phyloP scores from a whole-genome alignment of 2,888 invertebrate genomes.

The Apoda limacodes region DNA sequence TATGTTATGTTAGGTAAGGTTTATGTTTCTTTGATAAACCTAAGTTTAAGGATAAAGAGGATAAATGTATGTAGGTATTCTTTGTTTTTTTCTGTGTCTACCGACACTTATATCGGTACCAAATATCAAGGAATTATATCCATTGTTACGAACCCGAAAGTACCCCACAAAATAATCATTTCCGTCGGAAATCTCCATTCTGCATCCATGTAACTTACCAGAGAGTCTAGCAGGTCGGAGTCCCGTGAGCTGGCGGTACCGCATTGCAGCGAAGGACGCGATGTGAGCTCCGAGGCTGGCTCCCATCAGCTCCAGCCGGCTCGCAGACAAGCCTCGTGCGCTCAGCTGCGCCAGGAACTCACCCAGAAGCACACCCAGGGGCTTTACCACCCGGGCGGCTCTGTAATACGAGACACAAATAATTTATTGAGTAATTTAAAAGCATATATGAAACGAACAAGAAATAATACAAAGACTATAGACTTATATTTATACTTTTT shows the following conservation, averaged over 20 bases:
- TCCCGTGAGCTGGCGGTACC: conserved; percentile 36
- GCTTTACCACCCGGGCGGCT: conserved; percentile 49
- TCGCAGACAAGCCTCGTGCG: conserved; percentile 32
- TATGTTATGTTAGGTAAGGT: too few species aligned
- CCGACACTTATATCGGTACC: too few species aligned
- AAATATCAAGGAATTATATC: too few species aligned
- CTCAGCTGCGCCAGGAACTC: conserved; percentile 45
- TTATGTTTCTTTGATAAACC: too few species aligned
- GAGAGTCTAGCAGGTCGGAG: conserved; percentile 36
- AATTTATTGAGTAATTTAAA: too few species aligned
- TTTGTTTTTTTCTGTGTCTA: too few species aligned
- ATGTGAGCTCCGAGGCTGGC: conserved; percentile 56
- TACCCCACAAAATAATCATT: not conserved
- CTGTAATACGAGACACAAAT: too few species aligned
- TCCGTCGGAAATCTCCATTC: not conserved
- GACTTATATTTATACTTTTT: too few species aligned
- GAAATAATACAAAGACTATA: too few species aligned
- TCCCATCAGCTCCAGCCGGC: conserved; percentile 40
- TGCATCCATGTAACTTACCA: conserved; percentile 26
- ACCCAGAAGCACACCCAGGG: conserved; percentile 42
- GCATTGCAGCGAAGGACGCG: conserved; percentile 39
- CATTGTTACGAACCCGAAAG: conserved; percentile 1
- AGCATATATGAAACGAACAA: too few species aligned
- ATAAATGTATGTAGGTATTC: too few species aligned
- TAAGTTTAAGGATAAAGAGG: too few species aligned